Evolutionary conservation across 2,797 vertebrate species (phyloP), one percentile per base, ranked within the genome.

Genomic region (Yasuhikotakia modesta): DNA sequence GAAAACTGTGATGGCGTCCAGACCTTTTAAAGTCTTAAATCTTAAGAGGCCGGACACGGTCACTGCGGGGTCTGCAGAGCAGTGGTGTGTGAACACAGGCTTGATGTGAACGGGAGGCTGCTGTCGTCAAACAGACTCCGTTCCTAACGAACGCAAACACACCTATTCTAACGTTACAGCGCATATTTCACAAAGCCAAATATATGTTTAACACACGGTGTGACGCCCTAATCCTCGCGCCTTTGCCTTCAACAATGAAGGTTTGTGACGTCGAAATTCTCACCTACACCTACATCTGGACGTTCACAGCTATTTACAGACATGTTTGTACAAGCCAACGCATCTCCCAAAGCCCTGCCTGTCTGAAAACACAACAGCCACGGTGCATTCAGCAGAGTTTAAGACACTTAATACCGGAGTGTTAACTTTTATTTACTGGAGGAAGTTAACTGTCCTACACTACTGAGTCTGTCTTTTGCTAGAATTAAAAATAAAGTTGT

Each of bases 101-200:
- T n/a, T n/a, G 52, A 69, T 77, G 61, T 55, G 48, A 52, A n/a
- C n/a, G n/a, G n/a, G n/a, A n/a, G n/a, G n/a, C n/a, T n/a, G n/a
- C n/a, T n/a, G n/a, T n/a, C n/a, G n/a, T n/a, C n/a, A n/a, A n/a
- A n/a, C n/a, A n/a, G n/a, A n/a, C n/a, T n/a, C n/a, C n/a, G n/a
- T 30, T 39, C 27, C 17, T 50, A 11, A 27, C 27, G 30, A 60
- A 68, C 21, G 46, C 4, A 10, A 39, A 68, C 74, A 76, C 74
- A 39, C 68, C 76, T 78, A 55, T 65, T 78, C 17, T 46, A 53
- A 70, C 48, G 12, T 71, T 55, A 35, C 27, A n/a, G 16, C 6
- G 8, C 60, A 63, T 63, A 71, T 70, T 71, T 78, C 8, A 2
- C 6, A 71, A 17, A 21, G 76, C 67, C 71, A 78, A 70, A 78